These are phyloP conservation scores for Drosophila barbarae DNA, from an alignment of 2,888 invertebrate species.

Conservation along the genomic window DNA sequence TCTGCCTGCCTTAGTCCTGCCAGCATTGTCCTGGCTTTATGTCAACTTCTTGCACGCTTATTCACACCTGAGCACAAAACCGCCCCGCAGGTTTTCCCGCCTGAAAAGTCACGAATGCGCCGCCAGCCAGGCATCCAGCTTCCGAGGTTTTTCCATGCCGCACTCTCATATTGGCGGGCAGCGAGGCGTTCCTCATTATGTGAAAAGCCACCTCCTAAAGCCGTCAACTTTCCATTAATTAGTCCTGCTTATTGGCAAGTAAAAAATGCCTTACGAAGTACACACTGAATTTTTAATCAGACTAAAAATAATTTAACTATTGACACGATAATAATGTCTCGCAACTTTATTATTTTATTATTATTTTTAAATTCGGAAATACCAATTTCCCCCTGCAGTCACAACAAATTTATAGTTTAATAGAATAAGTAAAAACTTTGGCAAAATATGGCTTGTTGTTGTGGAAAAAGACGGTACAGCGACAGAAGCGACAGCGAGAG, in stretches of 20 bases:
- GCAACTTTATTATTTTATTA: not conserved
- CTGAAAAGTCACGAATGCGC: slow-evolving; percentile 66
- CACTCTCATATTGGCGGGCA: slow-evolving; percentile 38
- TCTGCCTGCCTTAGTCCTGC: slow-evolving; percentile 28
- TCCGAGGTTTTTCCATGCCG: slow-evolving; percentile 30
- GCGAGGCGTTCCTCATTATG: slow-evolving; percentile 40
- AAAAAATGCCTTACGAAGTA: not conserved
- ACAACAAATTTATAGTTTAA: not conserved
- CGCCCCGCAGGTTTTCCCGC: slow-evolving; percentile 64
- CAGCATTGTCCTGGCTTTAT: slow-evolving; percentile 57
- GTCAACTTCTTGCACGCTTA: slow-evolving; percentile 78
- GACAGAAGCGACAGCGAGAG: not conserved
- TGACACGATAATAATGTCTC: not conserved
- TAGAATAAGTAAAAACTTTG: not conserved
- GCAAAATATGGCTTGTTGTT: slow-evolving; percentile 4
- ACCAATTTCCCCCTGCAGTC: too few relatives aligned
- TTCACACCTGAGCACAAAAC: slow-evolving; percentile 79
- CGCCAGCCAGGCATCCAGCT: slow-evolving; percentile 9
- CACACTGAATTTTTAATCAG: not conserved
- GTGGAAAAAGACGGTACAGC: not conserved
- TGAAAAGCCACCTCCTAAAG: slow-evolving; percentile 14
- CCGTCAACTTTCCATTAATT: slow-evolving; percentile 51
- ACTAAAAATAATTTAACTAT: not conserved
- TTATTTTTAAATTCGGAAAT: too few relatives aligned
- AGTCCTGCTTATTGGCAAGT: slow-evolving; percentile 37